Evolutionary conservation across 2,888 invertebrate genomes (phyloP).

Genomic region (Apoda limacodes): DNA sequence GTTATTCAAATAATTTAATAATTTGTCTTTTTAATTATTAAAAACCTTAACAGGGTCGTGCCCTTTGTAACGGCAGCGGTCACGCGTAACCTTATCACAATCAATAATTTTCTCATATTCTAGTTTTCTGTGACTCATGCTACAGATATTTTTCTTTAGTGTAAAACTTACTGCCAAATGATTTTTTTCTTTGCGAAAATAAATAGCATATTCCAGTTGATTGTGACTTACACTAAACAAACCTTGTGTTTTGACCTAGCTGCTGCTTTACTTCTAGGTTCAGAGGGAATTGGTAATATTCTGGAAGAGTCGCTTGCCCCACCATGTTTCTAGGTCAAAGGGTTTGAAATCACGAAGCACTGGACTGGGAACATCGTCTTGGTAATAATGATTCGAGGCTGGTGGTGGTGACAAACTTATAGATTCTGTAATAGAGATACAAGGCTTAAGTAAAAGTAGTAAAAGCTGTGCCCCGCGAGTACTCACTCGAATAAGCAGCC

Average conservation of each 20-base stretch:
- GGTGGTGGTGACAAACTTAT: constrained; percentile 54
- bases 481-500: too few species aligned
- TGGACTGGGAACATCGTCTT: constrained; percentile 78
- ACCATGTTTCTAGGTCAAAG: constrained; percentile 92
- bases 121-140: too few species aligned
- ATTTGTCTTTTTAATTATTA: too few species aligned
- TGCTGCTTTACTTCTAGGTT: constrained; percentile 30
- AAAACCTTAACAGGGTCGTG: too few species aligned
- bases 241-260: too few species aligned
- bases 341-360: constrained; percentile 85
- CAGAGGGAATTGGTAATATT: constrained; percentile 85
- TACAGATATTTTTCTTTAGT: constrained; percentile 6
- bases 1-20: too few species aligned
- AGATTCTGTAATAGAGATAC: constrained; percentile 54
- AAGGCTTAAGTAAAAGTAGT: too few species aligned
- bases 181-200: too few species aligned
- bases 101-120: too few species aligned
- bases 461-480: too few species aligned
- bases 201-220: constrained; percentile 65
- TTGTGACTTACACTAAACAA: constrained; percentile 63
- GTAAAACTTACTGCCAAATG: constrained; percentile 1
- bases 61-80: too few species aligned
- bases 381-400: constrained; percentile 73
- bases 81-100: too few species aligned
- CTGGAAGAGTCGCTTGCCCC: constrained; percentile 87